Evolutionary conservation across 1,140 invertebrate species (phyloP).

Genomic region (Plutomurus gul): DNA sequence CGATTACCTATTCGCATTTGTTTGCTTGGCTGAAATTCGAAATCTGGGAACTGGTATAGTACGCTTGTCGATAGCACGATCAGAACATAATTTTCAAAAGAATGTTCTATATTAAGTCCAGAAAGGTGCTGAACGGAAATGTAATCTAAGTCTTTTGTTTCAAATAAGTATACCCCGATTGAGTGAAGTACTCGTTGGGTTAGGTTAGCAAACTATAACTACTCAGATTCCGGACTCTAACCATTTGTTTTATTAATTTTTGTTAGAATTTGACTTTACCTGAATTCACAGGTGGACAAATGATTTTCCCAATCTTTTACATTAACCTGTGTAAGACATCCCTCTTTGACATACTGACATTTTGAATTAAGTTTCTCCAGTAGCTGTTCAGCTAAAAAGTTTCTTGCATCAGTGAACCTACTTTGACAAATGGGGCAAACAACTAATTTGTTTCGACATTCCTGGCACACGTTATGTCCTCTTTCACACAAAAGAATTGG

Average conservation of each 20-base stretch:
- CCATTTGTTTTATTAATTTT: no score
- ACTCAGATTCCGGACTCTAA: no score
- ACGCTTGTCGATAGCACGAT: no score
- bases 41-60: no score
- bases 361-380: constrained; percentile 23
- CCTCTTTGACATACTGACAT: constrained; percentile 21
- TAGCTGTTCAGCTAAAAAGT: constrained; percentile 13
- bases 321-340: neutral
- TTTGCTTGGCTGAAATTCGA: no score
- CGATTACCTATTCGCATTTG: no score
- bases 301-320: constrained; percentile 27
- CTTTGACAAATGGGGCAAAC: constrained; percentile 22
- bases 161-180: no score
- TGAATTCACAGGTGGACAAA: neutral
- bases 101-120: no score
- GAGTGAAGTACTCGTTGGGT: no score
- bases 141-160: neutral
- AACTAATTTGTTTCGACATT: neutral
- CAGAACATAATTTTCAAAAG: neutral
- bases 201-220: no score
- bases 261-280: neutral
- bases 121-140: no score
- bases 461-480: constrained; percentile 12
- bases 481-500: neutral
- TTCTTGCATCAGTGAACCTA: neutral